phyloP scores from a whole-genome alignment of 2,797 vertebrate species.

The Myotis planiceps region DNA sequence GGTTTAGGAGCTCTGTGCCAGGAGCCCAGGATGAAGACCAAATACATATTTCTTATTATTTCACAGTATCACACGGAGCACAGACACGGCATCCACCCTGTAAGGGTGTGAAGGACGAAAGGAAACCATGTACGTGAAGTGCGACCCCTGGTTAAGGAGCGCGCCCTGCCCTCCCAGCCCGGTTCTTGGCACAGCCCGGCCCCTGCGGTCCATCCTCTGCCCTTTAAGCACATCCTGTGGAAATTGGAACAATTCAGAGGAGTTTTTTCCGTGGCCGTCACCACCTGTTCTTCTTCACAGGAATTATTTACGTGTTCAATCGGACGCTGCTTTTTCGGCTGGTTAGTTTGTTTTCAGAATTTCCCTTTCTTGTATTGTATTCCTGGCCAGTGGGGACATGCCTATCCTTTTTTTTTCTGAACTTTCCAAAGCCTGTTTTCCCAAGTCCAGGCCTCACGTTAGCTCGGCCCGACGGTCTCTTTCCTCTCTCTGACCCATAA shows the following conservation, averaged over 20 bases:
- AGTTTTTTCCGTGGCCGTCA: background rate
- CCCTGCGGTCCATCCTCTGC: background rate
- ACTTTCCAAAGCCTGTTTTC: background rate
- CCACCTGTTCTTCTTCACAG: constrained; percentile 22
- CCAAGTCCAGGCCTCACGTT: background rate
- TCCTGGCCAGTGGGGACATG: background rate
- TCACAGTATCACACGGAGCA: background rate
- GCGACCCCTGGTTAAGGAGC: background rate
- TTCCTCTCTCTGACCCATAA: background rate
- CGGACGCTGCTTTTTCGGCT: background rate
- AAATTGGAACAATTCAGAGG: background rate
- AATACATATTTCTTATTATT: background rate
- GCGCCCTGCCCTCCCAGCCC: background rate
- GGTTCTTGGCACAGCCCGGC: background rate
- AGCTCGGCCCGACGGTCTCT: background rate
- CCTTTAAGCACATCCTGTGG: background rate
- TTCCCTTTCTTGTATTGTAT: background rate
- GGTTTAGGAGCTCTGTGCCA: background rate
- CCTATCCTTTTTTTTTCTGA: background rate
- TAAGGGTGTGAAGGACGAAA: background rate
- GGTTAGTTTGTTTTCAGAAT: background rate
- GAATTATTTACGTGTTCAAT: background rate
- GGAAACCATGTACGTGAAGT: fast-evolving
- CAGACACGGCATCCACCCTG: background rate
- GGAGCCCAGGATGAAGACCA: background rate